Evolutionary conservation across 2,888 invertebrate genomes (phyloP), one percentile per base, ranked within the genome.

Genomic region (Erebia aethiops): DNA sequence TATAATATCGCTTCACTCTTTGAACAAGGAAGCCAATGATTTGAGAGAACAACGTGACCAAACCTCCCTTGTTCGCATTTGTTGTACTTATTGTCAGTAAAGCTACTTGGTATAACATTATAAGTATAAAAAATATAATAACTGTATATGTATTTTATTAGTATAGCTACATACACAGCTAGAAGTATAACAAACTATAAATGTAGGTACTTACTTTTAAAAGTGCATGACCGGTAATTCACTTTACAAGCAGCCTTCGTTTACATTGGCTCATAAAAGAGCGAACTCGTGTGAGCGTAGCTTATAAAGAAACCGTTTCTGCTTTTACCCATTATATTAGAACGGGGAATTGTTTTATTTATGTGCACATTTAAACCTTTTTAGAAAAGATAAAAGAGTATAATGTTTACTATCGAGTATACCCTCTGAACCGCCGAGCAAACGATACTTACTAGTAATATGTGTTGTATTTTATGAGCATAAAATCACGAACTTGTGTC

Each of bases 261-360:
- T 58, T 35, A 35, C 57, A 58, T 57, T 21, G 62, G 51, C 62
- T 41, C 51, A 49, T 63, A 63, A 63, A 49, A 62, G 62, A 63
- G 21, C 62, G 49, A 4, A n/a, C 62, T 49, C 54, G 41, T 41
- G 16, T 13, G 54, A 18, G 51, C 10, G 35, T 43, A 41, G 18
- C 64, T 64, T 35, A 16, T n/a, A 41, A 41, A 64, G 52, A 35
- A 18, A 41, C 54, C 54, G 54, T 41, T 26, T 41, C 18, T 54
- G 41, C 64, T 54, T 41, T 54, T 41, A 64, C 16, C 35, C 54
- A 10, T 52, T 54, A 64, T 54, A 64, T 64, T 64, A 64, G 54
- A 64, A 41, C 54, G 11, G 13, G 51, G 49, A 26, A 52, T 41
- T 21, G 35, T 52, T 52, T 64, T 54, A 52, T 64, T 41, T 54